These are phyloP conservation scores for Clupea harengus DNA, from an alignment of 2,113 vertebrate genomes.

Conservation along the genomic window DNA sequence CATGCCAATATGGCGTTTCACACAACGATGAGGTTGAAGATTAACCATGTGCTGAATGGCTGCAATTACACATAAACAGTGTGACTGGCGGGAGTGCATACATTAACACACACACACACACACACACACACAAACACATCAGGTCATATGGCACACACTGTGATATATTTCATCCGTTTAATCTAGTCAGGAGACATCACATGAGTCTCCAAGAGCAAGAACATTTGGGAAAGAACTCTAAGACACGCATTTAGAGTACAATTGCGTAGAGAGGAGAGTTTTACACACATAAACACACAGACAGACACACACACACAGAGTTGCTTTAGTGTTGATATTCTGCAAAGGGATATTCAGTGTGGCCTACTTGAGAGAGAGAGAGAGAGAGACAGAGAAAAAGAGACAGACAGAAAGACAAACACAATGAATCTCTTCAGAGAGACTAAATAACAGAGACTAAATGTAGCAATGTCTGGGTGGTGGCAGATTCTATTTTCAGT, in stretches of 20 bases:
- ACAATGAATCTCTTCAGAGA: too few relatives aligned
- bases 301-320: slow-evolving; percentile 13
- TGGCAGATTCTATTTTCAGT: background rate
- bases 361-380: too few relatives aligned
- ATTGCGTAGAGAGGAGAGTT: too few relatives aligned
- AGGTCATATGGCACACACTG: background rate
- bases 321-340: background rate
- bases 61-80: background rate
- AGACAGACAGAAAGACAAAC: too few relatives aligned
- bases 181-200: slow-evolving; percentile 1
- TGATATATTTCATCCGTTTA: background rate
- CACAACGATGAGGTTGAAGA: slow-evolving; percentile 8
- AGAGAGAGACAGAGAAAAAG: too few relatives aligned
- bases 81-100: background rate
- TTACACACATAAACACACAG: background rate
- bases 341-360: too few relatives aligned
- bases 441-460: background rate
- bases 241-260: background rate
- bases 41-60: background rate
- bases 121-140: background rate
- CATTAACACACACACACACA: background rate
- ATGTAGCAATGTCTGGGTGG: background rate
- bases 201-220: background rate
- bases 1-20: background rate
- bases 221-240: background rate